Evolutionary conservation across 2,888 invertebrate species (phyloP).

Genomic region (Lacanobia wlatinum): DNA sequence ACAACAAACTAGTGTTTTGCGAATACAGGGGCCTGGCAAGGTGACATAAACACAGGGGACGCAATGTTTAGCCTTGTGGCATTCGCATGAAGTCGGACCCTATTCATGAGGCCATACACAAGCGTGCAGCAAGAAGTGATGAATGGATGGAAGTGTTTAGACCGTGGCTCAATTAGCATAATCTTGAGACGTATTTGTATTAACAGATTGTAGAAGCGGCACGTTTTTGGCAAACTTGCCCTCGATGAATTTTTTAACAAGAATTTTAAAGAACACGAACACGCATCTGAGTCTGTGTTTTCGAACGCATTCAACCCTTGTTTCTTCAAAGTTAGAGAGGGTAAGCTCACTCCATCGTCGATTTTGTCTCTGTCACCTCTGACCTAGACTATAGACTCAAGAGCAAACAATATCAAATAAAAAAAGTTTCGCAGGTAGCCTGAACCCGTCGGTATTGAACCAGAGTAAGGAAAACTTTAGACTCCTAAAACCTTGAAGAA

Average conservation of each 20-base stretch:
- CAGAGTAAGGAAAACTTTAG: too few species aligned
- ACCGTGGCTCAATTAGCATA: constrained; percentile 15
- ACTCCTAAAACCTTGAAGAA: neutral
- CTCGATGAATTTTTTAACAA: neutral
- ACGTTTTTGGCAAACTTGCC: neutral
- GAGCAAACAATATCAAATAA: too few species aligned
- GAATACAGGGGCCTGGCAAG: constrained; percentile 43
- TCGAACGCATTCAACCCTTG: too few species aligned
- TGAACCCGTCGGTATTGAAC: too few species aligned
- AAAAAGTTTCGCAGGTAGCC: too few species aligned
- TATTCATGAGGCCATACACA: constrained; percentile 37
- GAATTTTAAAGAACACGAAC: neutral
- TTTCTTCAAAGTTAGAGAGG: too few species aligned
- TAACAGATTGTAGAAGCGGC: neutral
- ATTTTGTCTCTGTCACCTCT: too few species aligned
- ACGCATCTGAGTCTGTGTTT: too few species aligned
- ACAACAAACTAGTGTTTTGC: constrained; percentile 30
- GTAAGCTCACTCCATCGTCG: too few species aligned
- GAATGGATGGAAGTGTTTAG: constrained; percentile 28
- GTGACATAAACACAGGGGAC: constrained; percentile 49
- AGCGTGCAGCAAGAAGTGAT: constrained; percentile 9
- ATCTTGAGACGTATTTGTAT: constrained; percentile 15
- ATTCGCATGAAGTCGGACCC: constrained; percentile 42
- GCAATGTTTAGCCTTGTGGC: constrained; percentile 45
- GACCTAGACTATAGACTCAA: too few species aligned